phyloP scores from a whole-genome alignment of 2,113 vertebrate genomes.

The Gymnobelideus leadbeateri region DNA sequence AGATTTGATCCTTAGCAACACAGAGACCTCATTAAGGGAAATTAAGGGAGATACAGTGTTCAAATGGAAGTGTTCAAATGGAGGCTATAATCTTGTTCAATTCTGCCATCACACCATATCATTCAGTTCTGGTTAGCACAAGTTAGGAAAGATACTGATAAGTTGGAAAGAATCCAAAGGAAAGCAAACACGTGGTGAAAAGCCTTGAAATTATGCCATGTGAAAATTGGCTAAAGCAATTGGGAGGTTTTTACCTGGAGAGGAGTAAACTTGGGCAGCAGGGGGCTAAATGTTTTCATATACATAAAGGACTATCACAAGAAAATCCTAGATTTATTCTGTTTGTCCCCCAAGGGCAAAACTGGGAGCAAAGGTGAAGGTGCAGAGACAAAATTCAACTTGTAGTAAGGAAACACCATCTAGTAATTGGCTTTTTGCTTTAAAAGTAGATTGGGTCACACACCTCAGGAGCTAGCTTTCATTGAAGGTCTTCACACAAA shows the following conservation, averaged over 20 bases:
- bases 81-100: neutral
- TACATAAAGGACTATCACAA: too few relatives aligned
- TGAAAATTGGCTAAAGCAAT: neutral
- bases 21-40: neutral
- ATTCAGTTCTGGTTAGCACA: neutral
- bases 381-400: neutral
- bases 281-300: neutral
- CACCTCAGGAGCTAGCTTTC: neutral
- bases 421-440: neutral
- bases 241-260: neutral
- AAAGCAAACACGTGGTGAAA: neutral
- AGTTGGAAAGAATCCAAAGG: neutral
- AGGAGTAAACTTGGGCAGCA: neutral
- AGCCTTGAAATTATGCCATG: neutral
- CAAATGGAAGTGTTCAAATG: neutral
- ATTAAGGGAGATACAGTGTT: too few relatives aligned
- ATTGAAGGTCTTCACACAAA: neutral
- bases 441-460: neutral
- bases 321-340: too few relatives aligned
- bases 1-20: neutral
- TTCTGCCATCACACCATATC: neutral
- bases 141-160: neutral
- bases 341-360: too few relatives aligned
- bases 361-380: neutral
- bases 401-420: neutral